These are phyloP conservation scores for Andrena dorsata DNA, from an alignment of 2,888 invertebrate genomes.

Conservation along the genomic window DNA sequence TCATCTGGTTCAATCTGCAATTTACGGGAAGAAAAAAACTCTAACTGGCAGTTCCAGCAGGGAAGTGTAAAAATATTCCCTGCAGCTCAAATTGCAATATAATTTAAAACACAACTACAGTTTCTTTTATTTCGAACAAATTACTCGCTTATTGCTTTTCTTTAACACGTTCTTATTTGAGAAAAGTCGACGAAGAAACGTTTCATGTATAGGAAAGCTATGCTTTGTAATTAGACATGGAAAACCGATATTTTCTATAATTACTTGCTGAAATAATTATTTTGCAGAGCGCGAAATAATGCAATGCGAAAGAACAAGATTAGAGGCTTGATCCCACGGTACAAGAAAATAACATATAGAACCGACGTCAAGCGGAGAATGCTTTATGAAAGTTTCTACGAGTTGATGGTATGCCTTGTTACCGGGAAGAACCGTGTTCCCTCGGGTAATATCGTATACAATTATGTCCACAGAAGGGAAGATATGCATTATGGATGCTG, in stretches of 20 bases:
- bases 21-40: too few species aligned
- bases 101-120: too few species aligned
- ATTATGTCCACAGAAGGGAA: conserved; percentile 81
- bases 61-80: too few species aligned
- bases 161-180: too few species aligned
- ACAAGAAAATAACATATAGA: conserved; percentile 38
- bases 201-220: conserved; percentile 45
- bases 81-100: too few species aligned
- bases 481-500: conserved; percentile 82
- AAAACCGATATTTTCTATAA: conserved; percentile 77
- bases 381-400: conserved; percentile 60
- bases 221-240: conserved; percentile 81
- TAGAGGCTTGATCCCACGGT: conserved; percentile 67
- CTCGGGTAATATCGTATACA: conserved; percentile 84
- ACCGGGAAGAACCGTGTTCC: conserved; percentile 80
- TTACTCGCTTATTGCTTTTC: too few species aligned
- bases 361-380: conserved; percentile 38
- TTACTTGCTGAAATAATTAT: conserved; percentile 10
- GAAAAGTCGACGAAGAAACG: too few species aligned
- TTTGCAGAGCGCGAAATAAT: conserved; percentile 18
- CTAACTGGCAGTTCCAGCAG: too few species aligned
- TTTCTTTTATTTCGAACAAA: too few species aligned
- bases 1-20: too few species aligned
- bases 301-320: conserved; percentile 4
- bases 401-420: conserved; percentile 83